phyloP scores from a whole-genome alignment of 2,888 invertebrate genomes.

The Pimpla rufipes region DNA sequence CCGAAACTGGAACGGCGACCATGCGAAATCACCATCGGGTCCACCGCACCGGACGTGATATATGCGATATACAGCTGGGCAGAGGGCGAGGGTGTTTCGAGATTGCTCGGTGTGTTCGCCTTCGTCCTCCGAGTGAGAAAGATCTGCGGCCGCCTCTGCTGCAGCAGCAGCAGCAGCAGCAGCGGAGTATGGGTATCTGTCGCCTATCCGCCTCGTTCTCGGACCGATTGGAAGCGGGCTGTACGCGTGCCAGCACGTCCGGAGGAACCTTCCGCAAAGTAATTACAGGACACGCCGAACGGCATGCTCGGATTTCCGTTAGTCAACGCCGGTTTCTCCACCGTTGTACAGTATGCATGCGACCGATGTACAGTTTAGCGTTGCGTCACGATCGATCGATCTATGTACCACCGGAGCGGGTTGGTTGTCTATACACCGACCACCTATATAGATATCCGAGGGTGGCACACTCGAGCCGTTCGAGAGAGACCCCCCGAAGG shows the following conservation, averaged over 20 bases:
- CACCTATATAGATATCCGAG: constrained; percentile 20
- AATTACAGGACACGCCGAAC: constrained; percentile 64
- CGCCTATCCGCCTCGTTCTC: constrained; percentile 39
- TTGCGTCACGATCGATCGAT: constrained; percentile 58
- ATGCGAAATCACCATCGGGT: constrained; percentile 57
- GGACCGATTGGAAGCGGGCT: constrained; percentile 44
- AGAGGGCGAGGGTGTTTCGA: constrained; percentile 46
- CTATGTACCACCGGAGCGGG: constrained; percentile 2
- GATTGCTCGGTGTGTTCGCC: constrained; percentile 50
- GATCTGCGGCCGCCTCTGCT: neutral
- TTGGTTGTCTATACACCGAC: neutral
- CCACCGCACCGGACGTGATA: constrained; percentile 42
- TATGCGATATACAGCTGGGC: constrained; percentile 32
- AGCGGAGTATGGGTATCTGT: constrained; percentile 23
- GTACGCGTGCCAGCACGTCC: constrained; percentile 52
- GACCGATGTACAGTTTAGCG: constrained; percentile 48
- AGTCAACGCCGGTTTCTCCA: constrained; percentile 59
- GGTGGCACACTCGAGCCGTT: neutral
- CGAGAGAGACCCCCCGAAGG: constrained; percentile 22
- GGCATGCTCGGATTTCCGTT: constrained; percentile 66
- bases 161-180: neutral
- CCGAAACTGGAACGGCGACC: constrained; percentile 47
- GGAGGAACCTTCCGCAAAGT: constrained; percentile 65
- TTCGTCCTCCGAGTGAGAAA: constrained; percentile 37
- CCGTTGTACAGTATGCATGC: constrained; percentile 24